Percentiles rank a stretch among this genome's conserved stretches.
Evolutionary conservation across 2,888 invertebrate genomes (phyloP).

Genomic region (Dynastes maya): DNA sequence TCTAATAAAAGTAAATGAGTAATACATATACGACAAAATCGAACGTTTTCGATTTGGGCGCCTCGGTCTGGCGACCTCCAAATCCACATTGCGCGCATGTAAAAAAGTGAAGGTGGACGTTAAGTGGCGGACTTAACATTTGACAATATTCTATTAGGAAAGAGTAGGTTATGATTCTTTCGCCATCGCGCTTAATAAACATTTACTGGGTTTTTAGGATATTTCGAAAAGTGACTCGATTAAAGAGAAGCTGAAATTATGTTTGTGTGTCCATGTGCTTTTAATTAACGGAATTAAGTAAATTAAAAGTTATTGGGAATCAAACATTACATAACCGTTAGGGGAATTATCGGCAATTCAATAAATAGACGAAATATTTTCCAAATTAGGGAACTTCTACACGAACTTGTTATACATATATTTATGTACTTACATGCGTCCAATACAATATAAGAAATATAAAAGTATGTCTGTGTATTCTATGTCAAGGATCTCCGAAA

Average conservation of each 20-base stretch:
- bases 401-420: too few species aligned
- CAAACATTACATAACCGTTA: not conserved
- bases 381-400: too few species aligned
- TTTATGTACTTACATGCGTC: too few species aligned
- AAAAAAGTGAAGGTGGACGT: slow-evolving; percentile 8
- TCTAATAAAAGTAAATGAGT: not conserved
- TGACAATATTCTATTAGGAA: not conserved
- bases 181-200: not conserved
- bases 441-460: too few species aligned
- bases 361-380: not conserved
- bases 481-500: too few species aligned
- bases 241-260: not conserved
- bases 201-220: not conserved
- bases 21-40: slow-evolving; percentile 17
- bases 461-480: too few species aligned
- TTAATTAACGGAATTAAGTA: not conserved
- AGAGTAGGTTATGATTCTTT: slow-evolving; percentile 14
- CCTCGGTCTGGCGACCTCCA: slow-evolving; percentile 1
- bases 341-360: not conserved
- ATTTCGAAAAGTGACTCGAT: not conserved
- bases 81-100: not conserved
- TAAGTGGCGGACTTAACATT: not conserved
- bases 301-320: not conserved
- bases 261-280: not conserved
- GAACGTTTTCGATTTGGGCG: not conserved